These are phyloP conservation scores for Rhinopithecus roxellana DNA, from an alignment of 2,113 vertebrate species.

Conservation along the genomic window DNA sequence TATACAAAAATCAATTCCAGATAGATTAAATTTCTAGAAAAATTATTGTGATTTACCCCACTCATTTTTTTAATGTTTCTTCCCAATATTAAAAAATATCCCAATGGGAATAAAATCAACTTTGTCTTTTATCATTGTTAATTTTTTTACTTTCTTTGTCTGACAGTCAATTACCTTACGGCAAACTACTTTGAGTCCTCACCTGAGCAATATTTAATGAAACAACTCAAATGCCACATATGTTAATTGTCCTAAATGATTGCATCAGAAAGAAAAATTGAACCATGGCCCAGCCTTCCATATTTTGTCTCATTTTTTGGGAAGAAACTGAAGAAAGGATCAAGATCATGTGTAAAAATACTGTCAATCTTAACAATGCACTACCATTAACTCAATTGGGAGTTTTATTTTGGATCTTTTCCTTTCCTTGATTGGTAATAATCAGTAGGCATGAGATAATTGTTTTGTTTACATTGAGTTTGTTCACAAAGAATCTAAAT, in stretches of 20 bases:
- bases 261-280: neutral
- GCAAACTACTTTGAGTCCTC: neutral
- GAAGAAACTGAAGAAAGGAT: neutral
- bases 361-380: neutral
- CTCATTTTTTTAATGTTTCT: neutral
- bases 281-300: neutral
- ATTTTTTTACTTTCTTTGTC: neutral
- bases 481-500: conserved; percentile 26
- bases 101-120: neutral
- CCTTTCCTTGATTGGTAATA: neutral
- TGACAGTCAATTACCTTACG: neutral
- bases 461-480: neutral
- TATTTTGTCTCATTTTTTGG: neutral
- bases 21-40: neutral
- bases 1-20: neutral
- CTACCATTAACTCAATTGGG: neutral
- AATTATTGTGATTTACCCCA: neutral
- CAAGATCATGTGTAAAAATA: neutral
- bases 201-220: neutral
- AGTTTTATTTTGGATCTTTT: neutral
- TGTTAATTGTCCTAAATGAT: neutral
- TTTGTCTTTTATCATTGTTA: neutral
- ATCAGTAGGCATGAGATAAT: neutral
- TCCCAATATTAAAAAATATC: neutral
- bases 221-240: neutral